Evolutionary conservation across 23 tunicate species (phyloP), one percentile per base, ranked within the genome.

Genomic region (Diplosoma virens): DNA sequence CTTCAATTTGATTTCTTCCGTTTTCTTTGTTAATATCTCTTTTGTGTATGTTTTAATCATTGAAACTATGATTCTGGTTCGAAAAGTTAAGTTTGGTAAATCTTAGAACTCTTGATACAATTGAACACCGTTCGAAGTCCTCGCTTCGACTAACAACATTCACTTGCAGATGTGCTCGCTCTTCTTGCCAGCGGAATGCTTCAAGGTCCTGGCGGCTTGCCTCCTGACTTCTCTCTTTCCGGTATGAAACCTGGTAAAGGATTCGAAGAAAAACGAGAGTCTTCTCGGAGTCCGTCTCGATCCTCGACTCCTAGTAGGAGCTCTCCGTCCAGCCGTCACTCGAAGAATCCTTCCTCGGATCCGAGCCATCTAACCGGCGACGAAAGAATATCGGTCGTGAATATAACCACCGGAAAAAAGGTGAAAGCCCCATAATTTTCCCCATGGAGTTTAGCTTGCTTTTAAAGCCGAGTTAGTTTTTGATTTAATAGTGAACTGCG

Each of bases 371-470:
- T 86, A 25, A 72, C 67, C 33, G 92, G 92, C n/a, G 84, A 86
- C 3, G 92, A 86, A 29, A 86, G 92, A 60, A 84, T 86, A 45
- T 60, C 84, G 0, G 80, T 86, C 21, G 77, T 86, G 26, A 79
- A 86, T 47, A 3, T 86, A 11, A 59, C 84, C 25, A 77, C 79
- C 26, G 92, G 92, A 32, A 79, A 79, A 37, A 86, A 79, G 75
- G 92, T 86, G 4, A 45, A 27, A 28, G 37, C n/a, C 22, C 61
- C 70, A 41, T n/a, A n/a, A n/a, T n/a, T n/a, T n/a, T n/a, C n/a
- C n/a, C n/a, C n/a, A n/a, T n/a, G n/a, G n/a, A n/a, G n/a, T n/a
- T n/a, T n/a, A n/a, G n/a, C n/a, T n/a, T n/a, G n/a, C n/a, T n/a
- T n/a, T n/a, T n/a, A n/a, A n/a, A n/a, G n/a, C n/a, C n/a, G n/a